phyloP scores from a whole-genome alignment of 2,797 vertebrate species.

The Antrozous pallidus region DNA sequence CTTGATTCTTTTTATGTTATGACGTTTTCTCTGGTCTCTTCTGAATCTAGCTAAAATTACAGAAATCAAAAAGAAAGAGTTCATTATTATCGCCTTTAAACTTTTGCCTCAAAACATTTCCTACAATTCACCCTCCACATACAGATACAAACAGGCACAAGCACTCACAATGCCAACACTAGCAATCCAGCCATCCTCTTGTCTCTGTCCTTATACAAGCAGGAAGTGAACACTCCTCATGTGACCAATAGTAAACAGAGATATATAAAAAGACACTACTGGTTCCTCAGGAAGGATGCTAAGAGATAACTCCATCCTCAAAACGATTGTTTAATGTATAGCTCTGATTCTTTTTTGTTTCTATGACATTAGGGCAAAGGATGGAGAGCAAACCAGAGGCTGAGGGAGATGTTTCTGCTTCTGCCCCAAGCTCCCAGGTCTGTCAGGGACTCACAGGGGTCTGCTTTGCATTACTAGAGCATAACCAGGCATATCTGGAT shows the following conservation, averaged over 20 bases:
- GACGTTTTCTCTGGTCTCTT: not conserved
- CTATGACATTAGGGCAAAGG: not conserved
- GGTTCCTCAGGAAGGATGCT: not conserved
- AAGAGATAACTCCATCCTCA: not conserved
- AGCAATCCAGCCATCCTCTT: not conserved
- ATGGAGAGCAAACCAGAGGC: not conserved
- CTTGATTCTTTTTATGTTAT: not conserved
- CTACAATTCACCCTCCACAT: not conserved
- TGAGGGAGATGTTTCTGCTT: not conserved
- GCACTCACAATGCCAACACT: not conserved
- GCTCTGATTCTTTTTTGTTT: not conserved
- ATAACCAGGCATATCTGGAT: not conserved
- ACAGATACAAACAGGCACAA: not conserved
- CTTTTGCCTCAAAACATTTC: not conserved
- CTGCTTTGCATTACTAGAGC: not conserved
- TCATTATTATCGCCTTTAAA: conserved; percentile 32
- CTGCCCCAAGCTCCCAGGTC: not conserved
- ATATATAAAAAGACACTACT: not conserved
- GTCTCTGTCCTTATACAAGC: not conserved
- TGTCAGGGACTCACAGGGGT: not conserved
- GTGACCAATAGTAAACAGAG: not conserved
- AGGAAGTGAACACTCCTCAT: not conserved
- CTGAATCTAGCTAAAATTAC: conserved; percentile 66
- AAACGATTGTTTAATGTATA: not conserved
- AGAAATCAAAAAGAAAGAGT: conserved; percentile 39